Evolutionary conservation across 2,113 vertebrate species (phyloP).

Genomic region (Thomomys bottae): DNA sequence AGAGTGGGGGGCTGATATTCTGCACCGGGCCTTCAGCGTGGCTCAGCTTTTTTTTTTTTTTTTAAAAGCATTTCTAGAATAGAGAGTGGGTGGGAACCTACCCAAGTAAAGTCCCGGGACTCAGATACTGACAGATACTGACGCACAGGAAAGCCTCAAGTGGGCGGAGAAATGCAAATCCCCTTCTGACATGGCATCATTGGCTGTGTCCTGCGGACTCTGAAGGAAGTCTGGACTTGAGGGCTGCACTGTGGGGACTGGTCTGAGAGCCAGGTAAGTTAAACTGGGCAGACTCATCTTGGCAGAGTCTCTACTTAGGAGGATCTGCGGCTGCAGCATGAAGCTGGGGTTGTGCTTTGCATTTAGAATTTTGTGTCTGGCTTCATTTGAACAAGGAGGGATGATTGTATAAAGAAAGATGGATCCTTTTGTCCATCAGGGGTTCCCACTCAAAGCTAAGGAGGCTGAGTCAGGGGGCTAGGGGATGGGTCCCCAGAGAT

Average conservation of each 20-base stretch:
- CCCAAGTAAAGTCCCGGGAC: constrained; percentile 60
- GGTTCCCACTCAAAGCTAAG: too few species aligned
- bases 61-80: constrained; percentile 47
- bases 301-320: not conserved
- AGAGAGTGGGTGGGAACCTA: constrained; percentile 65
- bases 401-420: not conserved
- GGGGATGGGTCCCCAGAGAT: too few species aligned
- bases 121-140: constrained; percentile 66
- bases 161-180: constrained; percentile 79
- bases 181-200: constrained; percentile 7
- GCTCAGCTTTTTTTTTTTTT: not conserved
- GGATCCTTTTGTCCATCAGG: too few species aligned
- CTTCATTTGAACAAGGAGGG: not conserved
- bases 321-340: not conserved
- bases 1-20: not conserved
- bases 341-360: not conserved
- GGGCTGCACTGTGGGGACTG: not conserved
- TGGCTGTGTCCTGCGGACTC: not conserved
- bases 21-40: not conserved
- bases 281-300: not conserved
- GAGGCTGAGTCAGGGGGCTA: too few species aligned
- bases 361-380: not conserved
- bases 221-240: constrained; percentile 14
- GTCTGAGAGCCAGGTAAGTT: constrained; percentile 67
- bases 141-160: constrained; percentile 83